Conservation (phyloP, 2,113 vertebrate species). For the Lycaon pictus region DNA sequence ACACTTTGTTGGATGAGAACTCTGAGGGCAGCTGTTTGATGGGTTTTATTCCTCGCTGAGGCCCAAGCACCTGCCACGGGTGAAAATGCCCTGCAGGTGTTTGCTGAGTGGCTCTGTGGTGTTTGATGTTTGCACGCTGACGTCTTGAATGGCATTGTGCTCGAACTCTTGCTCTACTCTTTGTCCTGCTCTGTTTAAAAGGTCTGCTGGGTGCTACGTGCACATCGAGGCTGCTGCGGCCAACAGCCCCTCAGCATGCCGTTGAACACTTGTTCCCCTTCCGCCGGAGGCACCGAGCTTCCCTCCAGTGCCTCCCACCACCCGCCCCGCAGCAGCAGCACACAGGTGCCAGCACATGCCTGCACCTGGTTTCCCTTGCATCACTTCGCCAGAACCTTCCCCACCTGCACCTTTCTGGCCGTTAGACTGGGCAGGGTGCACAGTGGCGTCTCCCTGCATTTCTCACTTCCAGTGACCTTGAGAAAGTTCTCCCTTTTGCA, state of each 20-base stretch:
- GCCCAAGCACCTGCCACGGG: too few species aligned
- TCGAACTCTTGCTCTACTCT: background rate
- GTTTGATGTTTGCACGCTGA: background rate
- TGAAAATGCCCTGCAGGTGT: background rate
- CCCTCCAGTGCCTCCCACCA: background rate
- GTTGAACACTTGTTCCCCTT: accelerated
- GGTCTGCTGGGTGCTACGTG: background rate
- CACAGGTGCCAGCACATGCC: background rate
- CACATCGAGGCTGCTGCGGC: background rate
- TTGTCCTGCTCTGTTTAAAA: background rate
- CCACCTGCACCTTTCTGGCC: too few species aligned
- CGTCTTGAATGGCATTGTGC: background rate
- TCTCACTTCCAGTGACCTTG: too few species aligned
- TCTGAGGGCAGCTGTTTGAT: too few species aligned
- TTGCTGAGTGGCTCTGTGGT: background rate
- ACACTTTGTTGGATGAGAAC: too few species aligned
- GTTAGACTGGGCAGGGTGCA: background rate
- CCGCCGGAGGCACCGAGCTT: background rate
- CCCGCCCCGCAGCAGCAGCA: too few species aligned
- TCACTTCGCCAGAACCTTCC: too few species aligned
- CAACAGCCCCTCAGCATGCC: too few species aligned
- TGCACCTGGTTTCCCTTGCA: background rate
- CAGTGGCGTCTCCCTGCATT: too few species aligned
- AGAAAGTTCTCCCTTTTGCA: too few species aligned
- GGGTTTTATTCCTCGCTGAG: too few species aligned